These are phyloP conservation scores for Dicycla oo DNA, from an alignment of 2,888 invertebrate genomes.

Conservation along the genomic window DNA sequence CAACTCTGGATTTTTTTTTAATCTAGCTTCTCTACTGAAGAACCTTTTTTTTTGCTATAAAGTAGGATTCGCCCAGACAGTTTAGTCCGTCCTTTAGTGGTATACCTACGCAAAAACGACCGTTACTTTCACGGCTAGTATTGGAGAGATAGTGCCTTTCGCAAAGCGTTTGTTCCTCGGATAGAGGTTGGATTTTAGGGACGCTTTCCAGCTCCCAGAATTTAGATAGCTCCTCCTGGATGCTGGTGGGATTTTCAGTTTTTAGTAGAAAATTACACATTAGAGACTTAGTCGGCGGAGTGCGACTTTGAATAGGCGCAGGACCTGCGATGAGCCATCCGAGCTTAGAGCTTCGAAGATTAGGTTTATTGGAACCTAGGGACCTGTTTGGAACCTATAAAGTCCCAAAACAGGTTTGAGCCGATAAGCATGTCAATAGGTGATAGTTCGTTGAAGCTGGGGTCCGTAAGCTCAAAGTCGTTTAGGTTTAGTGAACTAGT, in stretches of 20 bases:
- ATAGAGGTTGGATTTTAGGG: neutral
- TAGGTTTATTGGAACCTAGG: too few species aligned
- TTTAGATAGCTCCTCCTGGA: too few species aligned
- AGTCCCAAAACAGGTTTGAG: neutral
- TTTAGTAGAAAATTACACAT: too few species aligned
- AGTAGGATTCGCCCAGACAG: neutral
- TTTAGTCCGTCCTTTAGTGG: neutral
- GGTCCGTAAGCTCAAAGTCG: neutral
- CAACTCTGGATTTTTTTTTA: neutral
- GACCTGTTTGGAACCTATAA: neutral
- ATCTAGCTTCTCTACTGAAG: neutral
- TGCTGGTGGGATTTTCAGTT: too few species aligned
- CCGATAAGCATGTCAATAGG: conserved; percentile 19
- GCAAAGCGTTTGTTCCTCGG: too few species aligned
- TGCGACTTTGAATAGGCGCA: too few species aligned
- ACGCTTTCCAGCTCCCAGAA: neutral
- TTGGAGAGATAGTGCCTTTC: neutral
- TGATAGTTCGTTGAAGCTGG: conserved; percentile 38
- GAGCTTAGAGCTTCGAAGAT: too few species aligned
- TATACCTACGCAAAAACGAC: neutral
- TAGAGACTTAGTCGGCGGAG: too few species aligned
- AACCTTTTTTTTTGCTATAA: neutral
- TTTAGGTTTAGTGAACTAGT: too few species aligned
- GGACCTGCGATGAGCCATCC: too few species aligned
- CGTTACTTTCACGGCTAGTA: neutral